Evolutionary conservation across 2,888 invertebrate genomes (phyloP).

Genomic region (Caenorhabditis becei): DNA sequence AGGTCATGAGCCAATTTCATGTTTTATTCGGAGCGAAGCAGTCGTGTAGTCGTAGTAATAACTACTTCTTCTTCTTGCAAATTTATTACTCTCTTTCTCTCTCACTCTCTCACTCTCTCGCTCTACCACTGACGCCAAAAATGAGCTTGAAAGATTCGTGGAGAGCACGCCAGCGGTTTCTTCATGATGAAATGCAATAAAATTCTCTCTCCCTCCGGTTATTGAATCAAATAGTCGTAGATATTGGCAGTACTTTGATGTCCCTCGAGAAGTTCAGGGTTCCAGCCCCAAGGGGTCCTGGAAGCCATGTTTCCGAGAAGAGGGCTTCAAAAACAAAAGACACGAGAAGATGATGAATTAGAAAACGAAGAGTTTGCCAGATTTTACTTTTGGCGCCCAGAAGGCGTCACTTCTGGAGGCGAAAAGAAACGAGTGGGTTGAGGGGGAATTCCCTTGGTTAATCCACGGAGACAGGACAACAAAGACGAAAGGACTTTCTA

Average conservation of each 20-base stretch:
- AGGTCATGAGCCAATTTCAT: conserved; percentile 30
- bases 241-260: too few species aligned
- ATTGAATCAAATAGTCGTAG: neutral
- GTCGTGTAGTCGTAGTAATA: conserved; percentile 5
- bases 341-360: conserved; percentile 11
- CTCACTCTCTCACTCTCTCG: neutral
- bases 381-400: neutral
- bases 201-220: neutral
- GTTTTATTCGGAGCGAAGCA: conserved; percentile 24
- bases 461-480: conserved; percentile 23
- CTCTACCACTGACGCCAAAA: neutral
- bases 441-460: conserved; percentile 26
- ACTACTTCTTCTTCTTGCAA: neutral
- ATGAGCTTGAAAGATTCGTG: neutral
- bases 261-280: neutral
- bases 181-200: conserved; percentile 1
- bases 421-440: conserved; percentile 28
- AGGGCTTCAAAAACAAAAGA: too few species aligned
- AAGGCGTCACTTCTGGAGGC: neutral
- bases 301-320: conserved; percentile 47
- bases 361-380: too few species aligned
- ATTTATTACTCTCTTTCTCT: neutral
- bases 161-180: neutral
- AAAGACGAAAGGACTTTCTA: conserved; percentile 38
- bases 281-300: neutral